Evolutionary conservation across 2,888 invertebrate species (phyloP), one percentile per base, ranked within the genome.

Genomic region (Amphipoea oculea): DNA sequence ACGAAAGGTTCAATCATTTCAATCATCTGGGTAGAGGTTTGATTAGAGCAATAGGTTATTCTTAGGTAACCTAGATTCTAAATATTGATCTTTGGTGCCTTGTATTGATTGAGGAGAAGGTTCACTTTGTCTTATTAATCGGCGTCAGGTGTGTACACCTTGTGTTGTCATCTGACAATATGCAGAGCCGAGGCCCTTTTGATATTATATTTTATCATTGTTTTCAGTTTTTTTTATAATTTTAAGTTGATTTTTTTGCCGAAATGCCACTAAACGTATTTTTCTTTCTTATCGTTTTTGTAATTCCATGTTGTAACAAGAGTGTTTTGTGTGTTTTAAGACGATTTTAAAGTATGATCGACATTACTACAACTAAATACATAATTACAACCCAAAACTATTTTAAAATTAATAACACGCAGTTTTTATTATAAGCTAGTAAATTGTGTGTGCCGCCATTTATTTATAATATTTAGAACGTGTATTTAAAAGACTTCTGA

Each of bases 1-100:
- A 60, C 66, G 40, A 17, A 1, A n/a, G 45, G 65, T 73, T 57
- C 73, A 73, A 76, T 80, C 12, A 12, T 40, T 73, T 57, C 73
- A 73, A 76, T 80, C 12, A 12, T 40, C 42, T 42, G 67, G 57
- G 29, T 17, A 48, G 20, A 29, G 48, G 17, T 73, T 73, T 68
- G 6, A 62, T 48, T 69, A 36, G 12, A 23, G 29, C 45, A 23
- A 40, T 65, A 40, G 11, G n/a, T 12, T 60, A 4, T 51, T 42
- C 23, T 51, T 60, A 2, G 42, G 40, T 57, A 20, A 51, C n/a
- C 66, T 81, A 66, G 29, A 29, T 42, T 3, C 9, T n/a, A n/a
- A 17, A 11, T 40, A 29, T 48, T 23, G 7, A 29, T 29, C 0
- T 17, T 1, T 29, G n/a, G 2, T 5, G 11, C 7, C 14, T 51